phyloP scores from a whole-genome alignment of 2,113 vertebrate genomes.

The Callorhinus ursinus region DNA sequence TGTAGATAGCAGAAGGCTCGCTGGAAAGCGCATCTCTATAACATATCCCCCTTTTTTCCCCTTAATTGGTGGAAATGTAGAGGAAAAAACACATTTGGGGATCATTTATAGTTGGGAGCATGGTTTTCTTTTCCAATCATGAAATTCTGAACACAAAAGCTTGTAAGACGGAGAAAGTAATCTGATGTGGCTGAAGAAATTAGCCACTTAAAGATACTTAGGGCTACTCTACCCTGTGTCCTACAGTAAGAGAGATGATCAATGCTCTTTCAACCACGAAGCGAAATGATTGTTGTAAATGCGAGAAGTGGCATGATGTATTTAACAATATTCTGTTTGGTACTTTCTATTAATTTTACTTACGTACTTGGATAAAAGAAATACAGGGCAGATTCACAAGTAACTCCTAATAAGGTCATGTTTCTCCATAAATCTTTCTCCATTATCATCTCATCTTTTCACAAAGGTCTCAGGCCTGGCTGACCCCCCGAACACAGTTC shows the following conservation, averaged over 20 bases:
- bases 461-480: not conserved
- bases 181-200: constrained; percentile 25
- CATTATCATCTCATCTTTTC: not conserved
- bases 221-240: not conserved
- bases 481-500: not conserved
- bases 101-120: not conserved
- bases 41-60: not conserved
- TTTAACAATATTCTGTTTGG: not conserved
- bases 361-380: constrained; percentile 21
- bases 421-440: not conserved
- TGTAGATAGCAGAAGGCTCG: not conserved
- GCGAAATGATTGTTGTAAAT: not conserved
- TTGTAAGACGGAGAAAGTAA: not conserved
- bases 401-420: not conserved
- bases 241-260: not conserved
- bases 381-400: not conserved
- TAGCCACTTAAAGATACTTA: constrained; percentile 25
- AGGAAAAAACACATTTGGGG: not conserved
- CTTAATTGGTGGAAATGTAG: not conserved
- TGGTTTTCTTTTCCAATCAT: constrained; percentile 29
- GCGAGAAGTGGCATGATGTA: not conserved
- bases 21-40: not conserved
- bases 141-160: constrained; percentile 48
- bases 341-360: not conserved
- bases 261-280: not conserved